Evolutionary conservation across 2,797 vertebrate genomes (phyloP).

Genomic region (Momotus momota): DNA sequence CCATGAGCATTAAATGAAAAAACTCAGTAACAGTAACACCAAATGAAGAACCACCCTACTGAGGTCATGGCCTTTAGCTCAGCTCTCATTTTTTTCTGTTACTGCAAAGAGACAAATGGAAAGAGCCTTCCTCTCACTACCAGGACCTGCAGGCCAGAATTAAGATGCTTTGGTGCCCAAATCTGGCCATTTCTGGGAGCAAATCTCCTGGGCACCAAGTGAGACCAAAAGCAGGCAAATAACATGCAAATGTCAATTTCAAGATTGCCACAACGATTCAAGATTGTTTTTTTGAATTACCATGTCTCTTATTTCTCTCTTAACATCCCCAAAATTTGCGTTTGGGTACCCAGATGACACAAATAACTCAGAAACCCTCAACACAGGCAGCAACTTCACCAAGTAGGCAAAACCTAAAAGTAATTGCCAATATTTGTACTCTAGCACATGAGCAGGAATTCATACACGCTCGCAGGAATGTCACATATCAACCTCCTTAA

Average conservation of each 20-base stretch:
- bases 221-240: background rate
- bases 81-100: background rate
- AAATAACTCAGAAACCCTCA: background rate
- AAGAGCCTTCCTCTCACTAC: background rate
- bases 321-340: background rate
- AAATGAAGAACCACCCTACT: background rate
- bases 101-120: background rate
- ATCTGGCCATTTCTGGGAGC: background rate
- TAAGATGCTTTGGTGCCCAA: background rate
- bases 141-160: background rate
- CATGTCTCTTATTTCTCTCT: background rate
- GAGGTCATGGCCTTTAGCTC: background rate
- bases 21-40: background rate
- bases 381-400: background rate
- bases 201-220: background rate
- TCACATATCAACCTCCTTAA: constrained; percentile 13
- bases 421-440: background rate
- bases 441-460: constrained; percentile 22
- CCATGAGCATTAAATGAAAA: background rate
- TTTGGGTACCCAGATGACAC: background rate
- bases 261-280: background rate
- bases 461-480: constrained; percentile 24
- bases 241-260: background rate
- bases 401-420: background rate
- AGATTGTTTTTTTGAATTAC: background rate